These are phyloP conservation scores for Auanema sp. DNA, from an alignment of 2,888 invertebrate genomes.

Conservation along the genomic window DNA sequence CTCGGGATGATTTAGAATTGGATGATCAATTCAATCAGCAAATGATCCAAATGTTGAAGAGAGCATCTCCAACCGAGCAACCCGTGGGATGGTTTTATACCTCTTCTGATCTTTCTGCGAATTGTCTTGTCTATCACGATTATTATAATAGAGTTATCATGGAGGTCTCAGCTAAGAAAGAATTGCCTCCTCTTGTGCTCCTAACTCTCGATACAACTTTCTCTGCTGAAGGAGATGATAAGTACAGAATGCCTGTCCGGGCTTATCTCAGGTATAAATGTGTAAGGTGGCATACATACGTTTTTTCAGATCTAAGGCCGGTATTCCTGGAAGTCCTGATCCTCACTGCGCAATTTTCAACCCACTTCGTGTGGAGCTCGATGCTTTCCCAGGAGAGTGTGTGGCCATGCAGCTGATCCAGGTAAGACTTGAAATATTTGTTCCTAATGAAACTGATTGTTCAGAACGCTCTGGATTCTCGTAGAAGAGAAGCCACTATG, in stretches of 20 bases:
- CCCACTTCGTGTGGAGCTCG: slow-evolving; percentile 84
- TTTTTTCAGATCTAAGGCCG: slow-evolving; percentile 77
- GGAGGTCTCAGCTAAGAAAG: slow-evolving; percentile 46
- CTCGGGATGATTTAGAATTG: slow-evolving; percentile 81
- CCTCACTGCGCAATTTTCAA: slow-evolving; percentile 86
- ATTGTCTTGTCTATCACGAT: slow-evolving; percentile 57
- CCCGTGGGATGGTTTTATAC: slow-evolving; percentile 98
- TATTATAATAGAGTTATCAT: slow-evolving; percentile 59
- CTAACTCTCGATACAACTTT: slow-evolving; percentile 88
- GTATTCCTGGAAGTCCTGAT: slow-evolving; percentile 88
- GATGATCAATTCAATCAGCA: slow-evolving; percentile 95
- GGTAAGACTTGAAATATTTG: slow-evolving; percentile 11
- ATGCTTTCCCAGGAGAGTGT: slow-evolving; percentile 86
- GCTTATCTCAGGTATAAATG: slow-evolving; percentile 78
- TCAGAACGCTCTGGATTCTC: slow-evolving; percentile 62
- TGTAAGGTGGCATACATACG: background rate
- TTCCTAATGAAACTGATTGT: slow-evolving; percentile 2
- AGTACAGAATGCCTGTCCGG: slow-evolving; percentile 87
- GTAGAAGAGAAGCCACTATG: slow-evolving; percentile 70
- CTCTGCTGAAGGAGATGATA: slow-evolving; percentile 70
- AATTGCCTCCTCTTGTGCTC: slow-evolving; percentile 72
- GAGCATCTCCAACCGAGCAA: slow-evolving; percentile 87
- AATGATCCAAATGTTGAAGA: slow-evolving; percentile 76
- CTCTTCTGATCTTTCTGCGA: slow-evolving; percentile 89
- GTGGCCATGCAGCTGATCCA: slow-evolving; percentile 67